Evolutionary conservation across 2,888 invertebrate species (phyloP), one percentile per base, ranked within the genome.

Genomic region (Callyntrura sp.): DNA sequence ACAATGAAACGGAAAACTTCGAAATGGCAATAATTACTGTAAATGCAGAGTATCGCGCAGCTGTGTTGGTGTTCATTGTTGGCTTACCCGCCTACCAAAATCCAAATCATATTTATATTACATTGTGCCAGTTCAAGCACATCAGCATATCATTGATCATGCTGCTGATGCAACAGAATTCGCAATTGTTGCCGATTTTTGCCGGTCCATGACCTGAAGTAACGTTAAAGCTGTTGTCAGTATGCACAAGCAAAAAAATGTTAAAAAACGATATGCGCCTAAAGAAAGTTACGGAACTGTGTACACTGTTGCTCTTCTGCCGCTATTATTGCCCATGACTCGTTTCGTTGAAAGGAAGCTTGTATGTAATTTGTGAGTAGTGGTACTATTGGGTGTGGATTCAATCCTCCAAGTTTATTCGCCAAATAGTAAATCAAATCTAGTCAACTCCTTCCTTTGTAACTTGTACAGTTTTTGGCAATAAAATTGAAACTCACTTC

Each of bases 131-230:
- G 35, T 35, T 35, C 35, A 35, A 35, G 35, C 35, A 35, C 35
- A 35, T 35, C 35, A 35, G 2, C 35, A 6, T 35, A 35, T 35
- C 35, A 35, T 35, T 35, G 35, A 35, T 35, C 35, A 35, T 35
- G 6, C 6, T 43, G 8, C n/a, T 70, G 35, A 6, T 35, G 35
- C 6, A 35, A 35, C 6, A 6, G n/a, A 25, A 17, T 14, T 51
- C 12, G 70, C 70, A 70, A 73, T 23, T 51, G 25, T 78, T 78
- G 51, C 25, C 25, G 14, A 79, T 79, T 35, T 12, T 14, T 81
- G 79, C 78, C 88, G 88, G 88, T 88, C 83, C 88, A 88, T 88
- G 88, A 88, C 88, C 88, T 88, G 83, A 88, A 88, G 88, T 88
- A 88, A 88, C 88, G 17, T 78, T 28, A 51, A 81, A 83, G 17